phyloP scores from a whole-genome alignment of 2,113 vertebrate genomes.

The Cynopterus brachyotis region DNA sequence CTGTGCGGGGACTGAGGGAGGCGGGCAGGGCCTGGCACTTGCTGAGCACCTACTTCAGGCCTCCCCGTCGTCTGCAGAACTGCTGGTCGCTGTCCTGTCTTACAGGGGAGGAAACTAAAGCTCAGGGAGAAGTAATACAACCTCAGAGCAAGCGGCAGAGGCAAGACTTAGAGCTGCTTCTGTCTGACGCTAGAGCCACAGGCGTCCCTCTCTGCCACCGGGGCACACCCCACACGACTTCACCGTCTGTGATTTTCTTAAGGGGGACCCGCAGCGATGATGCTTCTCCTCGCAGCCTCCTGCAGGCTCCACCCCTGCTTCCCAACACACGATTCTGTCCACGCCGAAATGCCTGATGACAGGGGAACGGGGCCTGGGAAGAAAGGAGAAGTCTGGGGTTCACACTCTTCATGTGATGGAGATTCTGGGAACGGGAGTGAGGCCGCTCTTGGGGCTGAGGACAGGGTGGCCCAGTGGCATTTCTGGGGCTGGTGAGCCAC shows the following conservation, averaged over 20 bases:
- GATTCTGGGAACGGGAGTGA: not conserved
- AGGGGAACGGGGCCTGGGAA: not conserved
- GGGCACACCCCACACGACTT: accelerated
- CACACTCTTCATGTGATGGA: not conserved
- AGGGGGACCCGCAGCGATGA: not conserved
- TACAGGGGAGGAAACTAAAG: not conserved
- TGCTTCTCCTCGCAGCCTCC: not conserved
- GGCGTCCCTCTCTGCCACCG: not conserved
- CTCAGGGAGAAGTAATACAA: not conserved
- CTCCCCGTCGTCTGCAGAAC: not conserved
- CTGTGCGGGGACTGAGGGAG: not conserved
- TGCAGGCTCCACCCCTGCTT: not conserved
- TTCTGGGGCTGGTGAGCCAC: not conserved
- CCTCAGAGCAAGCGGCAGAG: not conserved
- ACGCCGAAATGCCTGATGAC: not conserved
- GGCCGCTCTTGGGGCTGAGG: not conserved
- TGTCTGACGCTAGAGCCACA: not conserved
- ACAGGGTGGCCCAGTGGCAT: not conserved
- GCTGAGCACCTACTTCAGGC: not conserved
- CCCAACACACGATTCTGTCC: not conserved
- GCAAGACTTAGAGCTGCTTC: not conserved
- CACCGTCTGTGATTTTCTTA: not conserved
- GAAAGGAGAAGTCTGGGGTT: not conserved
- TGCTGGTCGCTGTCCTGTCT: not conserved
- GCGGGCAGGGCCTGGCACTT: not conserved